Conservation (phyloP, 35 echinoderm and acorn worm species). For the Acanthaster planci region DNA sequence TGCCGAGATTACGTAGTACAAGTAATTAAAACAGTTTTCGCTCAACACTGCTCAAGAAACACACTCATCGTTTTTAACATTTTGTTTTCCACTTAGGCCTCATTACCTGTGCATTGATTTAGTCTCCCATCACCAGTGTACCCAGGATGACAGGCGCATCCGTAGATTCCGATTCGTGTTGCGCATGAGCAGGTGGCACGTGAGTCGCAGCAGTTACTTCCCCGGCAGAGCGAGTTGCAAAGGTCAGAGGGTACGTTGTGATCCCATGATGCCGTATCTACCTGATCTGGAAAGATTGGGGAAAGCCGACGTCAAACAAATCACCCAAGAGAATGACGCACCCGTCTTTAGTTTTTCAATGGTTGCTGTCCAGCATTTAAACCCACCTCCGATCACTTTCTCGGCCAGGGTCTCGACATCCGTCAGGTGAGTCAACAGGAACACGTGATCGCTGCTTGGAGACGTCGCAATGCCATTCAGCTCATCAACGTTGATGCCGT, state of each 20-base stretch:
- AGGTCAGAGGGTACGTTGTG: background rate
- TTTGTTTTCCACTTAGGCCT: background rate
- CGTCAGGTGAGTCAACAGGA: background rate
- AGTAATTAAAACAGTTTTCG: too few relatives aligned
- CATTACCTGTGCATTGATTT: constrained; percentile 31
- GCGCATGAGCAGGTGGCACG: constrained; percentile 60
- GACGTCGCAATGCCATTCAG: background rate
- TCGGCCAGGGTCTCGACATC: background rate
- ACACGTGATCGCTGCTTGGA: background rate
- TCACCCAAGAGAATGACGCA: background rate
- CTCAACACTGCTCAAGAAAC: too few relatives aligned
- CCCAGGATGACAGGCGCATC: constrained; percentile 62
- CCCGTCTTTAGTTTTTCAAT: too few relatives aligned
- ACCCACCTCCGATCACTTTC: background rate
- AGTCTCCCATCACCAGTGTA: constrained; percentile 40
- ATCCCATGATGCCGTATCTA: constrained; percentile 40
- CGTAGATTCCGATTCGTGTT: constrained; percentile 43
- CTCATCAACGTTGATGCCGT: background rate
- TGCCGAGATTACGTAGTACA: too few relatives aligned
- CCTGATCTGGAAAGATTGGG: constrained; percentile 29
- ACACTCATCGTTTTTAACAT: background rate
- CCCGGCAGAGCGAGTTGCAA: too few relatives aligned
- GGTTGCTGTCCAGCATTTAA: too few relatives aligned
- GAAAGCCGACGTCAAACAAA: background rate
- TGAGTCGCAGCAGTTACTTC: constrained; percentile 45